Percentiles rank a stretch among this genome's conserved stretches.
These are phyloP conservation scores for Masnerella sp. DNA, from an alignment of 2,888 invertebrate species.

Conservation along the genomic window DNA sequence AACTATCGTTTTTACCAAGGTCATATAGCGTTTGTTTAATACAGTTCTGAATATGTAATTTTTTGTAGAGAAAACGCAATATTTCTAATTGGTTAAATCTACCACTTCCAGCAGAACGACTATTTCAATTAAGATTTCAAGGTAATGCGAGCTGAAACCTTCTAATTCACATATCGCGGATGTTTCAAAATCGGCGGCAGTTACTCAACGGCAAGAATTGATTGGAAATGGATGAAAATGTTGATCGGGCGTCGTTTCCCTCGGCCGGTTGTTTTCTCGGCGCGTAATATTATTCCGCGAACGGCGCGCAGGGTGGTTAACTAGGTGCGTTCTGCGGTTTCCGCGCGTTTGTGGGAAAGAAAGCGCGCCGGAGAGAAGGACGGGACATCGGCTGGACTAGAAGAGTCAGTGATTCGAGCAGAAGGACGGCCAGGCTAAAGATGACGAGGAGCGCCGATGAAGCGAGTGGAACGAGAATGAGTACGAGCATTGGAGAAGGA, in stretches of 20 bases:
- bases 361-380: constrained; percentile 35
- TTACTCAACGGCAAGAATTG: constrained; percentile 20
- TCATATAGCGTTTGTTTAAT: no score
- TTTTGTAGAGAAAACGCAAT: no score
- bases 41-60: no score
- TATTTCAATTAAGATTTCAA: no score
- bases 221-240: constrained; percentile 45
- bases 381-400: constrained; percentile 38
- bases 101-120: no score
- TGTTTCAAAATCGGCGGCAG: constrained; percentile 1
- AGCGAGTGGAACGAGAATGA: constrained; percentile 59
- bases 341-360: constrained; percentile 59
- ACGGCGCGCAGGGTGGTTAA: constrained; percentile 58
- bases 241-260: constrained; percentile 8
- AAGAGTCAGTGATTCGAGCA: constrained; percentile 56
- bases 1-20: no score
- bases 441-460: constrained; percentile 58
- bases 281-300: constrained; percentile 61
- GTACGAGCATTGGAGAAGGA: constrained; percentile 52
- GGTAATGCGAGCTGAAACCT: neutral
- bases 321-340: constrained; percentile 61
- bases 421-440: constrained; percentile 49
- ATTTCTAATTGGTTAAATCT: no score
- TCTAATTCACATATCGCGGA: constrained; percentile 5
- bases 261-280: constrained; percentile 30